Conservation (phyloP, 2,888 invertebrate species). For the Leucophora obtusa region DNA sequence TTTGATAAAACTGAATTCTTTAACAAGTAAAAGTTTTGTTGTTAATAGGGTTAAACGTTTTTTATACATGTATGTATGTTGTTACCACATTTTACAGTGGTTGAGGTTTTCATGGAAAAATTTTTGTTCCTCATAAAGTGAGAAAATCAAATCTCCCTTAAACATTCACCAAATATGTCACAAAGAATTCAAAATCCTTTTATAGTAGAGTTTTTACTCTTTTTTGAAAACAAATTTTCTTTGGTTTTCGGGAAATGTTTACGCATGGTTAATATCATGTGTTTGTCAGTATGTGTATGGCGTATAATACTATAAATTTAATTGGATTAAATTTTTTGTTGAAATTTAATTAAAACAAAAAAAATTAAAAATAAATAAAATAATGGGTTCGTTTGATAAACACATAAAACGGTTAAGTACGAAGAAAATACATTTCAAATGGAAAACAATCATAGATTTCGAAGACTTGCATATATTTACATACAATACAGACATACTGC, state of each 20-base stretch:
- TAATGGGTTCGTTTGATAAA: constrained; percentile 1
- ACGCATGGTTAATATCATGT: constrained; percentile 2
- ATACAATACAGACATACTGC: constrained; percentile 15
- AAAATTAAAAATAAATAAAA: constrained; percentile 15
- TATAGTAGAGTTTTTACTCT: neutral
- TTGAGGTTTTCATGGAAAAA: constrained; percentile 23
- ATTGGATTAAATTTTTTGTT: constrained; percentile 23
- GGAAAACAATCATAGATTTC: constrained; percentile 23
- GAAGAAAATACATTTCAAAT: neutral
- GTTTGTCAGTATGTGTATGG: constrained; percentile 1
- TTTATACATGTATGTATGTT: neutral
- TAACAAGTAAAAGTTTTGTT: neutral
- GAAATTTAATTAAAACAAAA: constrained; percentile 10
- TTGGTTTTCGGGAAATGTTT: constrained; percentile 5
- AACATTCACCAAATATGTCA: neutral
- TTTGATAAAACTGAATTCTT: no score
- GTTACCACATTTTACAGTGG: neutral
- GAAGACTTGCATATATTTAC: constrained; percentile 27
- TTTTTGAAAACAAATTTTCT: constrained; percentile 15
- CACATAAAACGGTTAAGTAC: neutral
- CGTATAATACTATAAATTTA: constrained; percentile 25
- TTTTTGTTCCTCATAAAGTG: neutral
- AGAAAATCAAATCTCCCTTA: constrained; percentile 1
- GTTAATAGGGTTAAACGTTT: neutral
- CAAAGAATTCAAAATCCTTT: constrained; percentile 5